These are phyloP conservation scores for Trichogramma pretiosum DNA, from an alignment of 1,140 invertebrate species.

Conservation along the genomic window DNA sequence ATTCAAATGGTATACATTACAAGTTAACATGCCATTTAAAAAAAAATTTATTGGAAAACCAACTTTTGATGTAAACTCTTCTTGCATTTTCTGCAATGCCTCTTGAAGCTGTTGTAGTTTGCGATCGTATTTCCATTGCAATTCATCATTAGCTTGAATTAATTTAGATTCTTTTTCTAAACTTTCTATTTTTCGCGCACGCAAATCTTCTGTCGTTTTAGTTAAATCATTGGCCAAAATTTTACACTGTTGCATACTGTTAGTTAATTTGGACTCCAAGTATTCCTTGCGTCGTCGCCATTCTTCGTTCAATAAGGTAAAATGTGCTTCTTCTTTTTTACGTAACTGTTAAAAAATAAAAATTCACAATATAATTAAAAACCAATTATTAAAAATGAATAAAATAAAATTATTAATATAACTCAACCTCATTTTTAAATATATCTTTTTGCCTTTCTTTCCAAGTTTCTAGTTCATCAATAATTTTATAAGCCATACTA, in stretches of 20 bases:
- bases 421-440: conserved; percentile 38
- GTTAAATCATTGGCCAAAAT: conserved; percentile 36
- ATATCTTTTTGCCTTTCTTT: conserved; percentile 45
- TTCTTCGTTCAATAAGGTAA: conserved; percentile 38
- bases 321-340: conserved; percentile 38
- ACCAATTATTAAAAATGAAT: background rate
- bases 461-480: conserved; percentile 48
- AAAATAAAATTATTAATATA: background rate
- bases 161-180: conserved; percentile 38
- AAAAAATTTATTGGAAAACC: background rate
- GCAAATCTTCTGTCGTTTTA: conserved; percentile 37
- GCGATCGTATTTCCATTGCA: conserved; percentile 36
- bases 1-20: background rate
- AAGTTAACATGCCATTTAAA: background rate
- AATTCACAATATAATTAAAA: conserved; percentile 3
- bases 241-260: conserved; percentile 39
- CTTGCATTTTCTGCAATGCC: conserved; percentile 33
- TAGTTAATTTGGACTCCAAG: conserved; percentile 37
- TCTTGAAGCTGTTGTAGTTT: conserved; percentile 38
- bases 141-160: conserved; percentile 36
- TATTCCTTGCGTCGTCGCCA: conserved; percentile 37
- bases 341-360: conserved; percentile 27
- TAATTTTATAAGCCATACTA: conserved; percentile 43
- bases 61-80: conserved; percentile 34
- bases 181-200: conserved; percentile 34